A percentile compares a stretch with the other conserved stretches of the same genome.
Conservation (phyloP, 2,888 invertebrate species). For the Neoitamus cyanurus region DNA sequence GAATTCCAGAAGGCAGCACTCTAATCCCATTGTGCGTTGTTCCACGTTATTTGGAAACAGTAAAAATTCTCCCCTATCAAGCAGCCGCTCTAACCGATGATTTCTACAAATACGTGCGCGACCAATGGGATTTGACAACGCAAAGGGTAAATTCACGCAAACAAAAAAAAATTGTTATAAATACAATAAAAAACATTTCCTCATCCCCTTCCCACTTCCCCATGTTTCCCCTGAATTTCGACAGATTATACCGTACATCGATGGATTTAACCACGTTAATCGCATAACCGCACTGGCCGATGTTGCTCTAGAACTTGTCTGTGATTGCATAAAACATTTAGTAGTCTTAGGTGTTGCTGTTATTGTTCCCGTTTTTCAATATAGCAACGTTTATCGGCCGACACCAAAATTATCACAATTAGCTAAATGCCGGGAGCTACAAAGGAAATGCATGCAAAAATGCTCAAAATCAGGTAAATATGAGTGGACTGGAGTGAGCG, state of each 20-base stretch:
- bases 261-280: slow-evolving; percentile 84
- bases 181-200: not conserved
- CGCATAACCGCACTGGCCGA: slow-evolving; percentile 83
- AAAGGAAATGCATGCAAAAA: slow-evolving; percentile 76
- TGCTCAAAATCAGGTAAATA: slow-evolving; percentile 75
- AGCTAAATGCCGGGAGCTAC: slow-evolving; percentile 73
- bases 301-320: slow-evolving; percentile 83
- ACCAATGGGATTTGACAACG: slow-evolving; percentile 86
- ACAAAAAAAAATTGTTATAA: not conserved
- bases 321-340: slow-evolving; percentile 83
- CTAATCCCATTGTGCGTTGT: slow-evolving; percentile 82
- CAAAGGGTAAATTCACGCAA: slow-evolving; percentile 72
- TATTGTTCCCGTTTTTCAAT: slow-evolving; percentile 82
- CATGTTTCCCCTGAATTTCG: slow-evolving; percentile 29
- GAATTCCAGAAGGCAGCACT: slow-evolving; percentile 75
- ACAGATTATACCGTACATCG: slow-evolving; percentile 82
- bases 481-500: no score
- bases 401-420: slow-evolving; percentile 77
- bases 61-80: slow-evolving; percentile 79
- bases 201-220: no score
- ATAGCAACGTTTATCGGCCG: slow-evolving; percentile 79
- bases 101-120: slow-evolving; percentile 72
- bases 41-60: slow-evolving; percentile 76
- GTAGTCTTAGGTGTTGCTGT: slow-evolving; percentile 81
- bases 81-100: slow-evolving; percentile 83